Percentiles rank a stretch among this genome's conserved stretches.
Evolutionary conservation across 2,113 vertebrate species (phyloP).

Genomic region (Thalassarche chlororhynchos): DNA sequence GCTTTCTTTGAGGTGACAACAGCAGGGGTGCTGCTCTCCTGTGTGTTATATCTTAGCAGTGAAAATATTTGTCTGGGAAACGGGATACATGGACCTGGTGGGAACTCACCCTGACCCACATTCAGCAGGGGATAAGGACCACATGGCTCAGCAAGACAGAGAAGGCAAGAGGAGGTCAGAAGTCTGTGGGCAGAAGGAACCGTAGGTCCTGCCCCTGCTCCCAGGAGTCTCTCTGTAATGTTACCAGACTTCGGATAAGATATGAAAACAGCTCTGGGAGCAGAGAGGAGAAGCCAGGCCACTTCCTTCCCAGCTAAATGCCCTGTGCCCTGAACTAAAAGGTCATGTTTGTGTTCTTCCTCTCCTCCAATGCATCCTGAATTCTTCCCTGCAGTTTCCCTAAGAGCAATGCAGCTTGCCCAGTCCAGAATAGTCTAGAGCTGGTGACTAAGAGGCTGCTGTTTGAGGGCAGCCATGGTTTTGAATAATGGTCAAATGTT

Average conservation of each 20-base stretch:
- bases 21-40: not conserved
- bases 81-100: not conserved
- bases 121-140: not conserved
- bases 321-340: not conserved
- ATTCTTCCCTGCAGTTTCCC: not conserved
- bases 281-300: not conserved
- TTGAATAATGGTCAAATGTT: not conserved
- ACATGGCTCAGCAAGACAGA: not conserved
- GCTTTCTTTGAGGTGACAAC: not conserved
- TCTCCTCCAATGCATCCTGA: not conserved
- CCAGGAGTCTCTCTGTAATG: not conserved
- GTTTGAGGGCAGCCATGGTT: not conserved
- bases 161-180: not conserved
- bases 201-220: not conserved
- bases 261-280: not conserved
- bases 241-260: not conserved
- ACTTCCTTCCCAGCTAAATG: not conserved
- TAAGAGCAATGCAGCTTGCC: not conserved
- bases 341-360: not conserved
- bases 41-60: not conserved
- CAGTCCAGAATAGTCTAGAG: not conserved
- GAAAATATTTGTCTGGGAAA: not conserved
- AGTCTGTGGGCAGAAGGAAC: not conserved
- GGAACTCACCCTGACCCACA: not conserved
- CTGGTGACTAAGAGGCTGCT: not conserved